Evolutionary conservation across 2,797 vertebrate species (phyloP), one percentile per base, ranked within the genome.

Genomic region (Acanthurus lineatus): DNA sequence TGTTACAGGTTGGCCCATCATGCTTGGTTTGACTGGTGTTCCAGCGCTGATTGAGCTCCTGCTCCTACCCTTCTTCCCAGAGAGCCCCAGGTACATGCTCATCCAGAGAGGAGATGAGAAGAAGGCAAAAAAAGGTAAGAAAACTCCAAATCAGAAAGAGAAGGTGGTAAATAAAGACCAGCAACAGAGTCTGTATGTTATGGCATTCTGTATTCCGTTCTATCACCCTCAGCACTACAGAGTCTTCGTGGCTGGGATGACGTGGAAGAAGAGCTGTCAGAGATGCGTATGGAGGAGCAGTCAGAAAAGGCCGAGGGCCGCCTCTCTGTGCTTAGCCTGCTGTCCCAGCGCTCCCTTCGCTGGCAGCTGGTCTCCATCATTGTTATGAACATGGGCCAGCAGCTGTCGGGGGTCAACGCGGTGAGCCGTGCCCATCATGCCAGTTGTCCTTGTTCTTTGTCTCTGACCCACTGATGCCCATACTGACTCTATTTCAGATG

Each of bases 31-130:
- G 61, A 99, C 98, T 0, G 97, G 95, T 0, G 89, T 98, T 75
- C 98, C 98, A 0, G 97, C 98, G 0, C 52, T 88, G 0, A 3
- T 97, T 0, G 95, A 99, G 86, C 94, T 98, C 1, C 60, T 98
- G 9, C 20, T 94, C 0, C 73, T 99, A 85, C 98, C 98, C 11
- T 96, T 97, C 64, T 97, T 96, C 86, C 98, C 98, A 0, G 98
- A 99, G 92, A 99, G 97, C n/a, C 98, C 98, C 62, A 91, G 98
- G 6, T 97, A 97, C 77, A 94, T 96, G 91, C 96, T 99, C 83
- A 95, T 98, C 69, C 96, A 98, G 81, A 97, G 91, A 78, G 92
- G 94, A 15, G 82, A 97, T 0, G 94, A 96, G 40, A 88, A 73
- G 0, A 89, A 88, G 0, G 96, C 97, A 49, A 92, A 83, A 44